Evolutionary conservation across 1,140 invertebrate species (phyloP).

Genomic region (Neoseiulus cucumeris): DNA sequence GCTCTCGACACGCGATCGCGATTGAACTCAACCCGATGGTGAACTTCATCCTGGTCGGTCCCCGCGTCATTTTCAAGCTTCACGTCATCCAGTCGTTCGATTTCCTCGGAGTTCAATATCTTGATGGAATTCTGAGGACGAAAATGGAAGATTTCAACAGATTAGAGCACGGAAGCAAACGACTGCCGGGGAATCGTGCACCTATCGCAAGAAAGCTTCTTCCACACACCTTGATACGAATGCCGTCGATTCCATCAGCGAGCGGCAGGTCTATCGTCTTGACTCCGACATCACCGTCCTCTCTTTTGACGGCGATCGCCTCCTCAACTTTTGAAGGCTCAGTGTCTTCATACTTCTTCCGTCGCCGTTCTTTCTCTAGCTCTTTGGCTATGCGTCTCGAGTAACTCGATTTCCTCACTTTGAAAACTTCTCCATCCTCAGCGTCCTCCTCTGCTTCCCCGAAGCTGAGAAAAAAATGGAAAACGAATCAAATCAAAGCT

Average conservation of each 20-base stretch:
- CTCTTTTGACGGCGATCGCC: conserved; percentile 14
- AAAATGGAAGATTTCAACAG: not conserved
- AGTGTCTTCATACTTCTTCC: not conserved
- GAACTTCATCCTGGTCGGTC: not conserved
- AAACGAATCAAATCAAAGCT: conserved; percentile 11
- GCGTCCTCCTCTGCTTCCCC: conserved; percentile 25
- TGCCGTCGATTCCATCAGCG: conserved; percentile 42
- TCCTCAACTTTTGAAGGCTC: conserved; percentile 12
- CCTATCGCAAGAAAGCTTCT: not conserved
- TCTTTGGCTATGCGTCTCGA: conserved; percentile 71
- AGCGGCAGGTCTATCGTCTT: too few species aligned
- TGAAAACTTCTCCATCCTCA: conserved; percentile 69
- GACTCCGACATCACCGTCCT: not conserved
- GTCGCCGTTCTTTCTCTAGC: conserved; percentile 51
- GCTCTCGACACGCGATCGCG: conserved; percentile 13
- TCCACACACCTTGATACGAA: conserved; percentile 44
- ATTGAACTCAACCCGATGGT: conserved; percentile 1
- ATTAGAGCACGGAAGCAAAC: not conserved
- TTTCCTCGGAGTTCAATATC: conserved; percentile 19
- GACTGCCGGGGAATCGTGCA: not conserved
- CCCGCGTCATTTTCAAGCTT: conserved; percentile 38
- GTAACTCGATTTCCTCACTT: conserved; percentile 81
- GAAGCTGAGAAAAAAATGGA: conserved; percentile 25
- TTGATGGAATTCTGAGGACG: conserved; percentile 10
- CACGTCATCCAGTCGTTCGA: conserved; percentile 43